Evolutionary conservation across 2,113 vertebrate genomes (phyloP).

Genomic region (Euleptes europaea): DNA sequence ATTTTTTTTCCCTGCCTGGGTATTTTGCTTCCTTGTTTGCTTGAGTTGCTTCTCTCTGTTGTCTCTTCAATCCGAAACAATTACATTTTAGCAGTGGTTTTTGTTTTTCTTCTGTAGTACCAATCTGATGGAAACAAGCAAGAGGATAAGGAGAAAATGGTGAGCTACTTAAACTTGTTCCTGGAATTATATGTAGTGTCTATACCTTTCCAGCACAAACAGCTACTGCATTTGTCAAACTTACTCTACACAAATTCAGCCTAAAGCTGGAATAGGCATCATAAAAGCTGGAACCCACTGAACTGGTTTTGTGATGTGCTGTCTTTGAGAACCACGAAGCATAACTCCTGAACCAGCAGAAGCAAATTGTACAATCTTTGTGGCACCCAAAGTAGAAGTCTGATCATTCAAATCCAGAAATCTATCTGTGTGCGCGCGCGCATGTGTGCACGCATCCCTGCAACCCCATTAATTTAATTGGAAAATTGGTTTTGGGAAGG

Average conservation of each 20-base stretch:
- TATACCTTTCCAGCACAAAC: not conserved
- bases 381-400: not conserved
- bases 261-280: not conserved
- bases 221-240: no score
- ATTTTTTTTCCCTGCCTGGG: not conserved
- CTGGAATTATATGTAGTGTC: not conserved
- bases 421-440: not conserved
- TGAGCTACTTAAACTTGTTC: constrained; percentile 65
- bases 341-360: not conserved
- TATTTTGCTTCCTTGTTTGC: not conserved
- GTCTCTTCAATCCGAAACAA: rapidly evolving
- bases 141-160: constrained; percentile 86
- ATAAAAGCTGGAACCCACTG: not conserved
- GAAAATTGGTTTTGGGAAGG: not conserved
- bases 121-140: constrained; percentile 81
- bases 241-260: no score
- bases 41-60: not conserved
- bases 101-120: constrained; percentile 70
- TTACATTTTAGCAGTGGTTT: constrained; percentile 1
- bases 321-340: not conserved
- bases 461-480: not conserved
- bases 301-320: not conserved
- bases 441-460: not conserved
- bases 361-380: not conserved
- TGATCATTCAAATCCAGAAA: not conserved